Conservation (phyloP, 1,140 invertebrate species). For the Pinna nobilis region DNA sequence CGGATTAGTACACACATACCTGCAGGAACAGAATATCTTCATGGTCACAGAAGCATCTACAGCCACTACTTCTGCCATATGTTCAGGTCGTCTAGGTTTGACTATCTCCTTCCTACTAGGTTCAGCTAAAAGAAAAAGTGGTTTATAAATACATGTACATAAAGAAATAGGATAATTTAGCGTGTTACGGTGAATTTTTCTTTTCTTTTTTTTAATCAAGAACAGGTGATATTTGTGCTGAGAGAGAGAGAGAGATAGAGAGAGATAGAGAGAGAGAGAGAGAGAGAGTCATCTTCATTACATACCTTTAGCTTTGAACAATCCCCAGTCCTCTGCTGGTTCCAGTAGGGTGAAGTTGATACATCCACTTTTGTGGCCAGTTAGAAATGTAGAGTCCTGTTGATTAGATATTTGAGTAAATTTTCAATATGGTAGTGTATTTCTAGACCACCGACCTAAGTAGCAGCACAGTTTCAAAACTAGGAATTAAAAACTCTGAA, state of each 20-base stretch:
- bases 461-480: too few species aligned
- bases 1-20: constrained; percentile 45
- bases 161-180: too few species aligned
- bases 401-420: constrained; percentile 12
- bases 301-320: constrained; percentile 59
- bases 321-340: constrained; percentile 55
- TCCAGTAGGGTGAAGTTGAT: constrained; percentile 57
- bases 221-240: too few species aligned
- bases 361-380: constrained; percentile 61
- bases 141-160: too few species aligned
- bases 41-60: constrained; percentile 62
- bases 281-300: too few species aligned
- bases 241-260: too few species aligned
- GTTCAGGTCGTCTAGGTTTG: constrained; percentile 58
- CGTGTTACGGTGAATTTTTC: too few species aligned
- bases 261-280: too few species aligned
- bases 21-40: constrained; percentile 68
- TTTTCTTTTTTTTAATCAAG: too few species aligned
- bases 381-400: constrained; percentile 60
- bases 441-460: not conserved
- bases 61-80: constrained; percentile 60
- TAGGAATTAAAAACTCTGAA: too few species aligned
- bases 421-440: not conserved
- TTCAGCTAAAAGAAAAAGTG: constrained; percentile 35
- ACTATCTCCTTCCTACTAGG: constrained; percentile 46